Evolutionary conservation across 1,140 invertebrate genomes (phyloP).

Genomic region (Diorhabda elongata): DNA sequence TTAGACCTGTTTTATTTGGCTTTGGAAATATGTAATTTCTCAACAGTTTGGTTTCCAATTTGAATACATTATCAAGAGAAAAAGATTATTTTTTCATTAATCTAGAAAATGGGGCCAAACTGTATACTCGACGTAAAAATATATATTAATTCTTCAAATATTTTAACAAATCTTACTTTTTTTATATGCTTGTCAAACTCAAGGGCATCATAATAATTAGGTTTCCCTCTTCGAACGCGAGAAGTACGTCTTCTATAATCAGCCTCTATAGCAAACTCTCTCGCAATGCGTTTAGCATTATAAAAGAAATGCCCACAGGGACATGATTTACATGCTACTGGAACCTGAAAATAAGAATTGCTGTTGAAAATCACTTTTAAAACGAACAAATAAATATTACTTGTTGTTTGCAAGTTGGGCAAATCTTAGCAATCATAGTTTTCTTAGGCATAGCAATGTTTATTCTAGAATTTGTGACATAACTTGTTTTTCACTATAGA

Average conservation of each 20-base stretch:
- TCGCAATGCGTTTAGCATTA: conserved; percentile 58
- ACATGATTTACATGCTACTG: conserved; percentile 76
- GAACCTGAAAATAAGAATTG: conserved; percentile 54
- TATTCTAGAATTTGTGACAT: neutral
- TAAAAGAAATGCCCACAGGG: conserved; percentile 76
- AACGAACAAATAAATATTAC: neutral
- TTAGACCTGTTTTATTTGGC: too few species aligned
- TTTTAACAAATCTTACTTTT: conserved; percentile 45
- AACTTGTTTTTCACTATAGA: too few species aligned
- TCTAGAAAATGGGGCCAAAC: too few species aligned
- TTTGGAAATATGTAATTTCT: too few species aligned
- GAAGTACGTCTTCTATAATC: conserved; percentile 64
- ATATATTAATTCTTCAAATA: neutral
- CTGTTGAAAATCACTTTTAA: neutral
- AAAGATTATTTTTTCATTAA: too few species aligned
- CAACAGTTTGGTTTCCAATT: too few species aligned
- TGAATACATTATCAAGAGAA: too few species aligned
- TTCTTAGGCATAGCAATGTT: neutral
- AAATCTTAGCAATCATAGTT: neutral
- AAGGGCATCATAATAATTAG: conserved; percentile 78
- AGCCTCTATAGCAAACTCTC: conserved; percentile 41
- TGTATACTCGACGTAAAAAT: too few species aligned
- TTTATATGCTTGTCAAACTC: conserved; percentile 69
- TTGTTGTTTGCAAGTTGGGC: conserved; percentile 1
- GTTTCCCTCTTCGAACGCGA: conserved; percentile 70